Percentiles rank a stretch among this genome's conserved stretches.
Evolutionary conservation across 2,113 vertebrate genomes (phyloP).

Genomic region (Nesoenas mayeri): DNA sequence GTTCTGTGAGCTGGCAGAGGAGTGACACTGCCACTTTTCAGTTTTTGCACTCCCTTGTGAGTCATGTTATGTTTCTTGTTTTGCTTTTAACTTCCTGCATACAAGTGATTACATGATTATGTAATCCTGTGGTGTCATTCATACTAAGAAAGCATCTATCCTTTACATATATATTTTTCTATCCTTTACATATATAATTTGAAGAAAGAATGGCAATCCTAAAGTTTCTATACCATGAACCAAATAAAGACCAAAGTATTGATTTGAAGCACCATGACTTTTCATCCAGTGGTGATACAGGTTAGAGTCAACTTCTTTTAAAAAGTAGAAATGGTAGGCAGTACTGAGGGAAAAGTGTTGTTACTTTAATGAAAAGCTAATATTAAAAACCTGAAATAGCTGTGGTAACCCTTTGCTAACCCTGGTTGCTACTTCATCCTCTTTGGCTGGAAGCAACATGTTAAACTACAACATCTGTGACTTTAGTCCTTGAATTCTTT

Average conservation of each 20-base stretch:
- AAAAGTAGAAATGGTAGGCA: background rate
- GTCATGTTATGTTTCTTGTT: background rate
- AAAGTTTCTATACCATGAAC: background rate
- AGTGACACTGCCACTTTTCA: background rate
- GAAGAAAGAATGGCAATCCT: background rate
- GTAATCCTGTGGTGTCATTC: background rate
- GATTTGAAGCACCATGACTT: background rate
- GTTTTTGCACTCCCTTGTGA: background rate
- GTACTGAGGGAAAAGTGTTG: background rate
- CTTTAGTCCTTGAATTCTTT: background rate
- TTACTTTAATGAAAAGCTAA: background rate
- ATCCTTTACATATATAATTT: background rate
- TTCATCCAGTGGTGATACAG: background rate
- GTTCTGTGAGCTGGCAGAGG: background rate
- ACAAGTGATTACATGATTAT: background rate
- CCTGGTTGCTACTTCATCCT: background rate
- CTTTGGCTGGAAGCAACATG: background rate
- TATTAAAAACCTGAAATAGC: background rate
- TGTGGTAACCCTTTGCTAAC: background rate
- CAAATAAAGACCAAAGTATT: background rate
- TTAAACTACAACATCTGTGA: background rate
- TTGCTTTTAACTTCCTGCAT: background rate
- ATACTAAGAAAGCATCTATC: background rate
- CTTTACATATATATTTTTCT: background rate
- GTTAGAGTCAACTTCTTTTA: background rate